Evolutionary conservation across 2,113 vertebrate genomes (phyloP).

Genomic region (Rhabdomys dilectus): DNA sequence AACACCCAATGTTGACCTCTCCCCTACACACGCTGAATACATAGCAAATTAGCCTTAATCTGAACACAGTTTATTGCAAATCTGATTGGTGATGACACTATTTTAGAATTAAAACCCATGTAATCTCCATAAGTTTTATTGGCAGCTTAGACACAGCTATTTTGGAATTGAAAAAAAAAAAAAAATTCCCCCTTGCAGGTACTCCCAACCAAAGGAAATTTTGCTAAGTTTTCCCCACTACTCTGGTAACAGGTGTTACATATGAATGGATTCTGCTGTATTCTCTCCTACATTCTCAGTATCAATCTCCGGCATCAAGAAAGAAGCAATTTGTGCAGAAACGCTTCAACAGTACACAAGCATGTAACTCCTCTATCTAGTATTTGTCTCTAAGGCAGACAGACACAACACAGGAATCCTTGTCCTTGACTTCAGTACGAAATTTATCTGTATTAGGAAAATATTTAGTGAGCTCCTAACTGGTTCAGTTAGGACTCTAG

Average conservation of each 20-base stretch:
- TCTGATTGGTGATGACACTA: constrained; percentile 18
- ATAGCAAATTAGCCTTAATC: neutral
- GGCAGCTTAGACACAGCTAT: constrained; percentile 47
- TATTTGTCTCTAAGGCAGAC: constrained; percentile 7
- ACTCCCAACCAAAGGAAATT: neutral
- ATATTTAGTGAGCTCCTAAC: constrained; percentile 28
- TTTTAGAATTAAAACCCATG: neutral
- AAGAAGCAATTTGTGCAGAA: constrained; percentile 41
- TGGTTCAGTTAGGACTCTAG: neutral
- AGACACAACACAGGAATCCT: neutral
- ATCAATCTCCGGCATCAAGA: neutral
- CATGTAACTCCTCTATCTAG: neutral
- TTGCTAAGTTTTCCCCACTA: constrained; percentile 6
- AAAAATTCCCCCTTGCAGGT: neutral
- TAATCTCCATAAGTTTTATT: constrained; percentile 25
- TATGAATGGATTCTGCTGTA: neutral
- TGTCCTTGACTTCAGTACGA: neutral
- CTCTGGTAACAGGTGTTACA: neutral
- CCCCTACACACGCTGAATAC: neutral
- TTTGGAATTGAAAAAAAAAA: neutral
- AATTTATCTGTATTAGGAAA: constrained; percentile 19
- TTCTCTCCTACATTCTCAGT: neutral
- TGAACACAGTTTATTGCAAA: neutral
- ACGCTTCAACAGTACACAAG: constrained; percentile 20
- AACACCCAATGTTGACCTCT: neutral